Evolutionary conservation across 2,888 invertebrate species (phyloP), one percentile per base, ranked within the genome.

Genomic region (Meiosimyza decipiens): DNA sequence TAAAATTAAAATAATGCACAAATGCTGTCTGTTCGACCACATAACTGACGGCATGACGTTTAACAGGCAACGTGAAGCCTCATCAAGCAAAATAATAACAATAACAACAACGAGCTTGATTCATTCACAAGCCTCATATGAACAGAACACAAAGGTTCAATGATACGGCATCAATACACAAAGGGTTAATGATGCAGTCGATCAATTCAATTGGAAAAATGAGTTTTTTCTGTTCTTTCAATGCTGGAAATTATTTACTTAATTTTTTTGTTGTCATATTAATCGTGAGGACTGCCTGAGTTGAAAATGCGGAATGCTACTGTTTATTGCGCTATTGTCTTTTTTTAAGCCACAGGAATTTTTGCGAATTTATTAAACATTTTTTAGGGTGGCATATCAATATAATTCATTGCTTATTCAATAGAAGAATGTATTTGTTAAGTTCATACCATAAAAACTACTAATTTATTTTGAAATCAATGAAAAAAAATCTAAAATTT

Each of bases 101-200:
- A 22, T 22, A 22, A 22, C 22, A 22, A 22, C 64, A 64, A 28
- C 64, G 13, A 18, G 22, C 2, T 22, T 13, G 50, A 18, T 64
- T 64, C 64, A 64, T 64, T 64, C 64, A 64, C 50, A 51, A 18
- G 28, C 64, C 63, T 22, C 16, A 49, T 22, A 12, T 16, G 63
- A 28, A 28, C 49, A 13, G 16, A 47, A 50, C 18, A 50, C 60
- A 33, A 47, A 51, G 70, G 51, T 47, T 70, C 52, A 70, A 62
- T 54, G 51, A 54, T 51, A 49, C 54, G 62, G 33, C 54, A 28
- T 67, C n/a, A 55, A 64, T 57, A 22, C 50, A 55, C 70, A 63
- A 28, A 40, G 64, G 64, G 64, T 64, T 64, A 64, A 64, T 28
- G 22, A 50, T 50, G 50, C 16, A 54, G 47, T n/a, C 55, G 66